Evolutionary conservation across 2,113 vertebrate genomes (phyloP), one percentile per base, ranked within the genome.

Genomic region (Pogona vitticeps): DNA sequence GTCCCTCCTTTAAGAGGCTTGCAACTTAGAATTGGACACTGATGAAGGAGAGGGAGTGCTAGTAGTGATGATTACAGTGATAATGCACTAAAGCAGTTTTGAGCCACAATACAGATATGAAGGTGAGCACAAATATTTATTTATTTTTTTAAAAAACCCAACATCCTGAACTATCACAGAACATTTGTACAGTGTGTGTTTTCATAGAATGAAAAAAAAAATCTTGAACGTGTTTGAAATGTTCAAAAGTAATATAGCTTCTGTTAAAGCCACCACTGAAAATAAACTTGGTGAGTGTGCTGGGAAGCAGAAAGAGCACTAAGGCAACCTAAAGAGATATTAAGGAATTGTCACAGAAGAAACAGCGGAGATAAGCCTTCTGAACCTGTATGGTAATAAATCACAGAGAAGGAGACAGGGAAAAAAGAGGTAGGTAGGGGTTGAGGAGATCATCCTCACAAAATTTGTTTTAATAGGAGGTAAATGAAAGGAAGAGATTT

Each of bases 231-330:
- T 83, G 56, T 77, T 90, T 76, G 33, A 81, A 4, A 58, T 77
- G 94, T 93, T 94, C 85, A 91, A 86, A 91, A 85, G 61, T 91
- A 87, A 31, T 76, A 75, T n/a, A 77, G 9, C 87, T 94, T 93
- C 86, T 91, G 89, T 95, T 95, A 90, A 90, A 91, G 8, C 80
- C 93, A 91, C 87, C 78, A 86, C 85, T 0, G 42, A 90, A 92
- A 94, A 95, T 92, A 86, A 92, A 76, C 83, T 31, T 91, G 63
- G n/a, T 77, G 84, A 94, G 38, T 70, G 33, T 80, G 81, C 79
- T 71, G 76, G 56, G 68, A 86, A 92, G 56, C 85, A 91, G 59
- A 28, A 78, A 90, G 42, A 88, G 23, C 84, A 86, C 89, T 94
- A 90, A 63, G 88, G 6, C n/a, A 89, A n/a, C 56, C 92, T 94